Conservation (phyloP, 2,113 vertebrate species). For the Bucco capensis region DNA sequence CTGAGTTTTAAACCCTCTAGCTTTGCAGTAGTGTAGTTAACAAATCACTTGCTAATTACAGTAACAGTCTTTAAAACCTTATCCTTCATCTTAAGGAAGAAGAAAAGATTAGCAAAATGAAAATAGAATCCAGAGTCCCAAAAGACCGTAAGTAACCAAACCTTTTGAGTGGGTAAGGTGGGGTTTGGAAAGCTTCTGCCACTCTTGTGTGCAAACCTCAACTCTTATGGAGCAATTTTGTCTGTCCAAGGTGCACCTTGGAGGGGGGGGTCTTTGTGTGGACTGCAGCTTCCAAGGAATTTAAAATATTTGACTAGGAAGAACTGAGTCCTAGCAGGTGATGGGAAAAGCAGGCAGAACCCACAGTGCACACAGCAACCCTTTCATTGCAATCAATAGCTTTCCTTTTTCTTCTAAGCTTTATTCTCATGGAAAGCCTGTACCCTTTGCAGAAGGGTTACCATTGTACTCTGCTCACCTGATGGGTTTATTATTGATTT, state of each 20-base stretch:
- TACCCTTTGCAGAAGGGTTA: not conserved
- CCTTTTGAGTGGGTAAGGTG: not conserved
- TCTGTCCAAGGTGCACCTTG: not conserved
- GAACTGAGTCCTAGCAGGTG: not conserved
- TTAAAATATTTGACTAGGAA: not conserved
- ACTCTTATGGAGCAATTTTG: not conserved
- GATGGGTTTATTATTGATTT: not conserved
- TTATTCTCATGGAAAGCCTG: not conserved
- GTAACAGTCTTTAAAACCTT: constrained; percentile 46
- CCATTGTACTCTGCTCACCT: not conserved
- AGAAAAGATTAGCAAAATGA: constrained; percentile 85
- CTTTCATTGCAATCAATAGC: not conserved
- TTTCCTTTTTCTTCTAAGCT: not conserved
- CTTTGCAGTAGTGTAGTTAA: constrained; percentile 32
- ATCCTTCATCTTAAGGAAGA: constrained; percentile 80
- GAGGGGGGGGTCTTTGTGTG: not conserved
- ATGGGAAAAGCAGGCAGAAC: not conserved
- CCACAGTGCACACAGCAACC: not conserved
- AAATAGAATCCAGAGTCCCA: constrained; percentile 78
- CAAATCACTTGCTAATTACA: constrained; percentile 43
- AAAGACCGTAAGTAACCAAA: constrained; percentile 82
- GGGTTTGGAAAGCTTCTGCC: not conserved
- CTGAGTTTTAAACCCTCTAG: constrained; percentile 21
- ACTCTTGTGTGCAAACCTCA: rapidly evolving
- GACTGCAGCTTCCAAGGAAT: not conserved